Base-by-base conservation (phyloP, 2,888 invertebrate genomes). In the Thera obeliscata region DNA sequence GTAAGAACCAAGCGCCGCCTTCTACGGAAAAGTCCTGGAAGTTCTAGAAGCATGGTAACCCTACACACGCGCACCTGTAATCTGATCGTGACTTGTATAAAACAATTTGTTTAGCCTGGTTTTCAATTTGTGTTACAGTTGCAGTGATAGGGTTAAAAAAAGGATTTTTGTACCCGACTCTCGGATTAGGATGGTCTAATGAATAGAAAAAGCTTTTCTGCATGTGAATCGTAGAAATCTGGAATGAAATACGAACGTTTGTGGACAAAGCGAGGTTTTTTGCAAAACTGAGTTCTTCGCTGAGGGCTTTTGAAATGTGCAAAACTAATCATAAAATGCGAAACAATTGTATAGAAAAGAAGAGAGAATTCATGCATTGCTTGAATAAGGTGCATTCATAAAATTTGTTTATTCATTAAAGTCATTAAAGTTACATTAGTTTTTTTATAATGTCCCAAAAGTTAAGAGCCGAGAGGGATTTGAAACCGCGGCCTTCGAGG, bases 1-100 rank as follows among this genome's bases (percentile, higher is more conserved):
- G 22, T 22, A 1, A 22, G 1, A 22, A 1, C 1, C 41, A 0
- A 3, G 0, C n/a, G 3, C n/a, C 3, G 48, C n/a, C 11, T 12
- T 0, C 48, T 7, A 22, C 22, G 22, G 12, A 35, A 58, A 46
- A n/a, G 6, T 58, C 58, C 58, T 48, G 2, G 5, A 36, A 12
- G 2, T n/a, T 35, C 43, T n/a, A n/a, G 3, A n/a, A 56, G 7
- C 56, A 60, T 49, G 57, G 54, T 61, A 11, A 71, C 73, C 70
- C 70, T 74, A 74, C 61, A 74, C 61, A 22, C 38, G 57, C 66
- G 56, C 74, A 74, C 72, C 73, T 74, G 71, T 84, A 83, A 84
- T 84, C 81, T 79, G 81, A 75, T 76, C 82, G 81, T 83, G 84
- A 82, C 83, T 84, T 82, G 84, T 79, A 79, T 81, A 81, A 84